These are phyloP conservation scores for Melieria omissa DNA, from an alignment of 2,888 invertebrate genomes.

Conservation along the genomic window DNA sequence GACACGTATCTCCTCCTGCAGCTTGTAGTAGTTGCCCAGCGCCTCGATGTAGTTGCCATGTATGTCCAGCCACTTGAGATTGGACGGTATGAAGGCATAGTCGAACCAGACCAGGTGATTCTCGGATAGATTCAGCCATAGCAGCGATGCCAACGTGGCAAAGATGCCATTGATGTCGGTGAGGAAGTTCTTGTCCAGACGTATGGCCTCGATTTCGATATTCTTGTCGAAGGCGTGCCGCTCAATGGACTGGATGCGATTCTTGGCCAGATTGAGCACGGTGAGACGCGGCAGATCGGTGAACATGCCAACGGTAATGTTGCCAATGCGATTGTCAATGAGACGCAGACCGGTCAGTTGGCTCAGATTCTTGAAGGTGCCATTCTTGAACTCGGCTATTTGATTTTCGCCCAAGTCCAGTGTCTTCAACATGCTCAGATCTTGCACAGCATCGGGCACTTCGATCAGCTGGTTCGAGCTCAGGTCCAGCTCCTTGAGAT, in stretches of 20 bases:
- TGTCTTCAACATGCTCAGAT: constrained; percentile 84
- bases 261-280: constrained; percentile 88
- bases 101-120: constrained; percentile 94
- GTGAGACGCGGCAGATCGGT: constrained; percentile 86
- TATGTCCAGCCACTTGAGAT: constrained; percentile 90
- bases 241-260: constrained; percentile 87
- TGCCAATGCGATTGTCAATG: constrained; percentile 90
- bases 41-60: constrained; percentile 90
- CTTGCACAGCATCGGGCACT: constrained; percentile 85
- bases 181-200: constrained; percentile 88
- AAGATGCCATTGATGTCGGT: constrained; percentile 91
- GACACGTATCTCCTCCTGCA: constrained; percentile 82
- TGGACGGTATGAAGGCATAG: constrained; percentile 90
- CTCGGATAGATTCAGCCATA: constrained; percentile 90
- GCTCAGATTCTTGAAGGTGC: constrained; percentile 85
- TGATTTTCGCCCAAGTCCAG: constrained; percentile 93
- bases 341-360: constrained; percentile 88
- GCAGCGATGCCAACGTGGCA: constrained; percentile 82
- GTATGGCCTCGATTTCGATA: constrained; percentile 83
- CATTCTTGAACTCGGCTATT: constrained; percentile 84
- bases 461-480: constrained; percentile 86
- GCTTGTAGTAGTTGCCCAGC: constrained; percentile 87
- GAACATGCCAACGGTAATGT: constrained; percentile 86
- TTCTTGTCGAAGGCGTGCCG: constrained; percentile 86
- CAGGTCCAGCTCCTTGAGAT: constrained; percentile 87